Evolutionary conservation across 1,140 invertebrate genomes (phyloP).

Genomic region (Tetramorium alpestre): DNA sequence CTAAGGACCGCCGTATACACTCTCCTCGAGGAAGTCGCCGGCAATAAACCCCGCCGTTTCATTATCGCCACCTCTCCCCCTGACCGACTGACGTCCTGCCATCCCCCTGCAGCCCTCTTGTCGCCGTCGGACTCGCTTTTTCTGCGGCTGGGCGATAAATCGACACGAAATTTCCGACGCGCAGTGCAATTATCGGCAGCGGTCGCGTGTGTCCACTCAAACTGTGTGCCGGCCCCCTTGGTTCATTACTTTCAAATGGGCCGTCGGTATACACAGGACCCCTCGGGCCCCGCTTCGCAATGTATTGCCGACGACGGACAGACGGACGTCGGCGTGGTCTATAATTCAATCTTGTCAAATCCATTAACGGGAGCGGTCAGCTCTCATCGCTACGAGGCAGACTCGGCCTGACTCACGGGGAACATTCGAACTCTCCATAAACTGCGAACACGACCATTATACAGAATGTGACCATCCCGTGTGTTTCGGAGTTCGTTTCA

Average conservation of each 20-base stretch:
- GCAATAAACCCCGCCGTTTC: slow-evolving; percentile 59
- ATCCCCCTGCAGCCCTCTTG: neutral
- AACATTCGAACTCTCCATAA: slow-evolving; percentile 26
- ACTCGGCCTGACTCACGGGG: slow-evolving; percentile 60
- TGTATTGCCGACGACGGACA: slow-evolving; percentile 64
- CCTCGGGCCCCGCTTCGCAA: slow-evolving; percentile 37
- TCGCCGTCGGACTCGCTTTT: slow-evolving; percentile 31
- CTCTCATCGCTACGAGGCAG: slow-evolving; percentile 48
- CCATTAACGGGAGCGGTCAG: slow-evolving; percentile 72
- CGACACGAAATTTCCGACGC: slow-evolving; percentile 68
- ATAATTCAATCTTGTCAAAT: slow-evolving; percentile 80
- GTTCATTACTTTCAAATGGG: slow-evolving; percentile 77
- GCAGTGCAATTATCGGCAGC: slow-evolving; percentile 74
- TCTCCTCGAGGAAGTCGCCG: slow-evolving; percentile 18
- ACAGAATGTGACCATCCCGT: neutral
- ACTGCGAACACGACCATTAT: slow-evolving; percentile 1
- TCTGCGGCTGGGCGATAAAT: slow-evolving; percentile 67
- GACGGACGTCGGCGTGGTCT: slow-evolving; percentile 63
- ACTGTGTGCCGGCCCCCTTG: slow-evolving; percentile 32
- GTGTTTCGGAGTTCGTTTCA: neutral
- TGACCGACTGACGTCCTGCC: neutral
- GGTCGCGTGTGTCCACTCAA: slow-evolving; percentile 69
- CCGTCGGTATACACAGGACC: slow-evolving; percentile 40
- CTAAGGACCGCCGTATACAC: slow-evolving; percentile 36
- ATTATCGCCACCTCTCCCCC: slow-evolving; percentile 31